Evolutionary conservation across 2,797 vertebrate species (phyloP), one percentile per base, ranked within the genome.

Genomic region (Chromobotia macracanthus): DNA sequence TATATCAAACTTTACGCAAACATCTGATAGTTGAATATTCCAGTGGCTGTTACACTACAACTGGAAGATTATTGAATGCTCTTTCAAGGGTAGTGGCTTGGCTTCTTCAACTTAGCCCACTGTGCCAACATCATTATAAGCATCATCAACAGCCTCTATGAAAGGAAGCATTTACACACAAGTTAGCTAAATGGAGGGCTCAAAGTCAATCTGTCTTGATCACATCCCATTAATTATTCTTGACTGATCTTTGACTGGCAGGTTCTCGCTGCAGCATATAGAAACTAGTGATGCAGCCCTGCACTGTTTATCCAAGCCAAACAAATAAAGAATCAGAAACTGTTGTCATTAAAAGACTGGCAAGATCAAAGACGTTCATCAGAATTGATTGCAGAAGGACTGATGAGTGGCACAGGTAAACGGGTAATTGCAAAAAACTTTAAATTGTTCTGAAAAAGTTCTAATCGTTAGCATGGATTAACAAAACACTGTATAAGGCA

Each of bases 161-260:
- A 46, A 4, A 66, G 10, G 0, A 15, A 64, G 6, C 16, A n/a
- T 64, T 55, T 79, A 66, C 9, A 75, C 60, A 68, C 50, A 80
- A 66, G 72, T 19, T 16, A 44, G 35, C 25, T 8, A 18, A 65
- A 55, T 21, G 3, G 31, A 44, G 19, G 15, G 53, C 25, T 79
- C 65, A 23, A 67, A 53, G 56, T 48, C 44, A 46, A 67, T 19
- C 51, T 80, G 70, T 60, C 75, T 64, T 67, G 16, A 79, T 25
- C 41, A 51, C 23, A 48, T 50, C 66, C 41, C 61, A 72, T 65
- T 81, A 55, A 48, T 72, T 71, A 50, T 31, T 38, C 25, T 23
- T 48, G 50, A 53, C 12, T 78, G 18, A 81, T 64, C 73, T 41
- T 46, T 53, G 53, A 77, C 51, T 41, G 75, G 48, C 81, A 84